Percentiles rank a stretch among this genome's conserved stretches.
These are phyloP conservation scores for Mya arenaria DNA, from an alignment of 1,140 invertebrate species.

Conservation along the genomic window DNA sequence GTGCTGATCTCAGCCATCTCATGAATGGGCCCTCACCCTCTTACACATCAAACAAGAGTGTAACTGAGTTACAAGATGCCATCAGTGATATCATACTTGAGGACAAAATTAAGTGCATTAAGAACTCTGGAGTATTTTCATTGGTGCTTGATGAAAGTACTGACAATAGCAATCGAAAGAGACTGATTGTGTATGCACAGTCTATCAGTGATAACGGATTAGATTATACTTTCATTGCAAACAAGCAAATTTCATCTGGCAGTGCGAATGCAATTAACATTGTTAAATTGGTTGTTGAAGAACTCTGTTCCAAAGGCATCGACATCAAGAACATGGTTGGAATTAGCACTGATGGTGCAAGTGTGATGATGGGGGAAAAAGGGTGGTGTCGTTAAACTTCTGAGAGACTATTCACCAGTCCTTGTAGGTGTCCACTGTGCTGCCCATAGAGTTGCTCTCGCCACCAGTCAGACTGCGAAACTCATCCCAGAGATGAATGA, in stretches of 20 bases:
- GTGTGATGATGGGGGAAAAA: conserved; percentile 2
- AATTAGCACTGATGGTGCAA: conserved; percentile 8
- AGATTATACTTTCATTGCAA: not conserved
- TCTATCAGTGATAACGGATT: conserved; percentile 11
- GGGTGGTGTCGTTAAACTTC: not conserved
- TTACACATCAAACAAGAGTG: too few species aligned
- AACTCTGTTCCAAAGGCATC: not conserved
- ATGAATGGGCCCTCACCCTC: too few species aligned
- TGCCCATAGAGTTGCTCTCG: not conserved
- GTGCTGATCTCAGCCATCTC: too few species aligned
- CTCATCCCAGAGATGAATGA: not conserved
- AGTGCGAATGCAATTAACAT: too few species aligned
- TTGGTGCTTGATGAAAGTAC: not conserved
- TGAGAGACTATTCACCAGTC: not conserved
- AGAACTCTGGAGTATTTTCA: too few species aligned
- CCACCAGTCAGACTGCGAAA: not conserved
- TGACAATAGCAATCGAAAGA: not conserved
- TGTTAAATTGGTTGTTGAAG: not conserved
- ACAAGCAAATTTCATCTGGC: too few species aligned
- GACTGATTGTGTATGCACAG: not conserved
- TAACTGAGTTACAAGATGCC: too few species aligned
- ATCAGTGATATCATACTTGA: too few species aligned
- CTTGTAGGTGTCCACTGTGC: conserved; percentile 11
- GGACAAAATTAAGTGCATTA: too few species aligned
- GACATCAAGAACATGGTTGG: conserved; percentile 4